phyloP scores from a whole-genome alignment of 30 jellyfish, hydroid and myxozoan species.

The Cassiopea andromeda region DNA sequence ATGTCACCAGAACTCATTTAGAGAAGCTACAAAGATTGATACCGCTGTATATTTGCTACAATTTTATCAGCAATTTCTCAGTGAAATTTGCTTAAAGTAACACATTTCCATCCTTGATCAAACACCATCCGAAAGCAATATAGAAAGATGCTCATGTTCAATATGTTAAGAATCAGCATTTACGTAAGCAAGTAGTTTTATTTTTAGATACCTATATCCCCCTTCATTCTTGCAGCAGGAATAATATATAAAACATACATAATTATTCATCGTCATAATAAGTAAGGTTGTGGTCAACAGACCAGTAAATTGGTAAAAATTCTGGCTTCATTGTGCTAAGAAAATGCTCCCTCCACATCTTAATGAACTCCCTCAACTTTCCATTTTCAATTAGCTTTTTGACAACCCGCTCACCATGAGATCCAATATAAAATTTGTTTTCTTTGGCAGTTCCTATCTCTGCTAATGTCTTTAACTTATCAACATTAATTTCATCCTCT shows the following conservation, averaged over 20 bases:
- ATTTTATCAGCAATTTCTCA: too few relatives aligned
- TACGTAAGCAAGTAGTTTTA: too few relatives aligned
- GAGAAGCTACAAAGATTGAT: too few relatives aligned
- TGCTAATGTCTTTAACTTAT: slow-evolving; percentile 36
- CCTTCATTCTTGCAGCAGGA: too few relatives aligned
- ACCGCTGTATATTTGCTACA: too few relatives aligned
- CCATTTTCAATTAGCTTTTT: slow-evolving; percentile 44
- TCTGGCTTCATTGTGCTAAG: slow-evolving; percentile 84
- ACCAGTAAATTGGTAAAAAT: slow-evolving; percentile 83
- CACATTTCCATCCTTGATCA: too few relatives aligned
- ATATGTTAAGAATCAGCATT: too few relatives aligned
- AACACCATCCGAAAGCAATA: too few relatives aligned
- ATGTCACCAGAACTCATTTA: too few relatives aligned
- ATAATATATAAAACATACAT: neutral
- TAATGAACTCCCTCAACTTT: slow-evolving; percentile 63
- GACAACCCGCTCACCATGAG: slow-evolving; percentile 92
- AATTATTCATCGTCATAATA: neutral
- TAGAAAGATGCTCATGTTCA: too few relatives aligned
- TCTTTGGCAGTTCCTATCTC: slow-evolving; percentile 56
- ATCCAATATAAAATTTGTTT: slow-evolving; percentile 58
- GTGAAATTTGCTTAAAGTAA: too few relatives aligned
- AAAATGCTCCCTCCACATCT: slow-evolving; percentile 95
- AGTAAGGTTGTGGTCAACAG: slow-evolving; percentile 83
- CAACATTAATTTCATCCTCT: slow-evolving; percentile 29
- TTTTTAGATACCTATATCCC: too few relatives aligned